These are phyloP conservation scores for Psococerastis gibbosa DNA, from an alignment of 2,888 invertebrate genomes.

Conservation along the genomic window DNA sequence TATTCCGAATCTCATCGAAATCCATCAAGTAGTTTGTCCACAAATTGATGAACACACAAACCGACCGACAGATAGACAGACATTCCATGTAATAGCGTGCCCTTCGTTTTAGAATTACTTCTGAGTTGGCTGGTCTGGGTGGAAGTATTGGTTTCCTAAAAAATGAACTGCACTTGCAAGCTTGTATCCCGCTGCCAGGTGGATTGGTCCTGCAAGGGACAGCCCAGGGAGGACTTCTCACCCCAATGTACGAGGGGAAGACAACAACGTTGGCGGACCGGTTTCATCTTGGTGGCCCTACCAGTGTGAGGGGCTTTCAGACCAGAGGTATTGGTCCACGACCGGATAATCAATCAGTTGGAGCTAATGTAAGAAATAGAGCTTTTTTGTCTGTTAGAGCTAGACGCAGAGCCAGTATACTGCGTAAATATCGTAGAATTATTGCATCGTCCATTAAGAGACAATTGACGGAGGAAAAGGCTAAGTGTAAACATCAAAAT, in stretches of 20 bases:
- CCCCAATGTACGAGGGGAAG: constrained; percentile 35
- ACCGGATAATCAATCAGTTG: constrained; percentile 51
- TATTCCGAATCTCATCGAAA: no score
- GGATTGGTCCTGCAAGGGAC: constrained; percentile 37
- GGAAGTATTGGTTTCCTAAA: constrained; percentile 83
- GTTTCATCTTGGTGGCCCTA: constrained; percentile 78
- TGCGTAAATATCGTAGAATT: no score
- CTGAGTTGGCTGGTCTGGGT: constrained; percentile 76
- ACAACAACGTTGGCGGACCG: constrained; percentile 47
- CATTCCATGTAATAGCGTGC: no score
- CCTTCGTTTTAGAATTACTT: no score
- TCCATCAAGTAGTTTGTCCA: no score
- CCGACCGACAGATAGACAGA: no score
- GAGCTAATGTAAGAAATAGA: constrained; percentile 35
- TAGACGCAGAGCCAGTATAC: no score
- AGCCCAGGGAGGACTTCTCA: constrained; percentile 47
- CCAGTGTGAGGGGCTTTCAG: constrained; percentile 72
- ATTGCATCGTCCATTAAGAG: no score
- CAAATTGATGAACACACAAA: no score
- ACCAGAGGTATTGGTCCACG: constrained; percentile 76
- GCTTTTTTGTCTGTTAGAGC: no score
- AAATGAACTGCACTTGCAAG: constrained; percentile 55
- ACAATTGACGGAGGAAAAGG: no score
- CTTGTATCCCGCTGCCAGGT: constrained; percentile 41
- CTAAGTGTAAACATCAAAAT: no score